Evolutionary conservation across 2,888 invertebrate genomes (phyloP), one percentile per base, ranked within the genome.

Genomic region (Schrankia costaestrigalis): DNA sequence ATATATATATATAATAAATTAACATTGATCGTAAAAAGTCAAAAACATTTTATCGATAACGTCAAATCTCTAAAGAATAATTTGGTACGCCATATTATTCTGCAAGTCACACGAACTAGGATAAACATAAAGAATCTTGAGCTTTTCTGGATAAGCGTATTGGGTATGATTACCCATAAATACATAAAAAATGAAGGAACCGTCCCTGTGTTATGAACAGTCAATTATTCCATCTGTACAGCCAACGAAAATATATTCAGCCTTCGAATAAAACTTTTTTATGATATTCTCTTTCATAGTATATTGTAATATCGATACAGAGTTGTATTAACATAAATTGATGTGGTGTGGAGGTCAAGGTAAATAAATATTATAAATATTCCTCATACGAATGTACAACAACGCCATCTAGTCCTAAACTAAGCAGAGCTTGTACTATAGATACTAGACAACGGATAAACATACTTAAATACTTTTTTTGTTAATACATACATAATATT

Each of bases 171-270:
- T 48, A 40, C 40, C 60, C 56, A 56, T 56, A 56, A 56, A 59
- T 59, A 52, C 48, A 56, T 56, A 56, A 56, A 59, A 59, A 56
- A 56, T 56, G 48, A 59, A 59, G 31, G 17, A 23, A 33, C 18
- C 31, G 15, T 30, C 19, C 26, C 25, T 37, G 37, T 26, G 32
- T 39, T 56, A 58, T 42, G 56, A 43, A 41, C 41, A 52, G 39
- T 35, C 60, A 56, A 59, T 56, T 56, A 59, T 45, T 18, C 18
- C 31, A 31, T 29, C 15, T 10, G 30, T 30, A 24, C 29, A 12
- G 11, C n/a, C 19, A 35, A 40, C 29, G 22, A 40, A 38, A 46
- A 36, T 42, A 17, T 34, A 54, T 49, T 53, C 32, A 17, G 17
- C 14, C 25, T 22, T 10, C 21, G 17, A 31, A 23, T 11, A 1